Evolutionary conservation across 35 echinoderm and acorn worm species (phyloP), one percentile per base, ranked within the genome.

Genomic region (Lytechinus pictus): DNA sequence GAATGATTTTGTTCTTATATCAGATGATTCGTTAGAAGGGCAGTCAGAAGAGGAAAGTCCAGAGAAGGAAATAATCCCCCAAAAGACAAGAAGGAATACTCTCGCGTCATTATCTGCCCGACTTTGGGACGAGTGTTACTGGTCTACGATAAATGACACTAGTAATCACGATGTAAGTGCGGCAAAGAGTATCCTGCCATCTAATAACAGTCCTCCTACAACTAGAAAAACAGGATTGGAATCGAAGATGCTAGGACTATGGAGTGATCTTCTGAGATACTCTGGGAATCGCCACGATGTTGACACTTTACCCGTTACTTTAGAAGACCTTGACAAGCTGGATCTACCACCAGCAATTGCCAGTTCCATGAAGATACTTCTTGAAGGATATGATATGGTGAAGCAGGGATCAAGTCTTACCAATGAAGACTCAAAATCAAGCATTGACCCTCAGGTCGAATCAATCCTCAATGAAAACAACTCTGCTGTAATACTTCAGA

Each of bases 81-180:
- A 54, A 14, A 54, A 33, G 27, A 93, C 28, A 93, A 93, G 92
- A 54, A 93, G 92, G 55, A 93, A 44, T 57, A 93, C 92, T 54
- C 54, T 93, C 10, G 92, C 92, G 27, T 93, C 92, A 27, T 57
- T 93, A 55, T 93, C 92, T 28, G 92, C 92, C 27, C 92, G 92
- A 9, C 92, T 93, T 57, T 93, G 92, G 92, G 55, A 93, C 27
- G 92, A 93, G 53, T 93, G 92, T 57, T 93, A 93, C 11, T 93
- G 92, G 92, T 54, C 92, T 10, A 93, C 92, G 52, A 33, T 93
- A 28, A 93, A 93, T 57, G 92, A 93, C 53, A 57, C 52, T 4
- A 93, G 24, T 55, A 53, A 57, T 27, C n/a, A 12, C 21, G 55
- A 33, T 21, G 54, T 28, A 6, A 19, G 14, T 10, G 27, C 52